Evolutionary conservation across 2,888 invertebrate species (phyloP).

Genomic region (Phortica okadai): DNA sequence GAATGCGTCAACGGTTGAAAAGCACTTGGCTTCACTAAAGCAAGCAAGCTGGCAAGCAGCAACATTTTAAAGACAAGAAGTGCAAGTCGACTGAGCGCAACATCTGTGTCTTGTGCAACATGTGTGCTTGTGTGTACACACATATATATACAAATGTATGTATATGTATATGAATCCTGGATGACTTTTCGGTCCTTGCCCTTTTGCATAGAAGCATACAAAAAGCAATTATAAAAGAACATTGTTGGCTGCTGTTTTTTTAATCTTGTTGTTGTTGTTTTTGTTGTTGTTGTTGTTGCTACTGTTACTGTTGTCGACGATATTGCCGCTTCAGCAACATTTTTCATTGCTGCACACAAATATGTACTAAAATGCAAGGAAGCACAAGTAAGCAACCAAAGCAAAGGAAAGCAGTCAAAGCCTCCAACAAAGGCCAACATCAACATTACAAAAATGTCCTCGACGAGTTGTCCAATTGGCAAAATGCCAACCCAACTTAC

Average conservation of each 20-base stretch:
- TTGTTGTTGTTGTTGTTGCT: constrained; percentile 3
- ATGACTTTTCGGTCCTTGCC: background rate
- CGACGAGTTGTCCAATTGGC: no score
- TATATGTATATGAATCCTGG: background rate
- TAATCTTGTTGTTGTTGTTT: background rate
- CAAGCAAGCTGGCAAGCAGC: no score
- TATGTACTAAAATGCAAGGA: background rate
- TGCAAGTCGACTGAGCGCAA: no score
- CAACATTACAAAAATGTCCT: no score
- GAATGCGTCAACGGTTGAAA: background rate
- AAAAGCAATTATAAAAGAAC: constrained; percentile 14
- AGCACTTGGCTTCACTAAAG: no score
- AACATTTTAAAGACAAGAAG: no score
- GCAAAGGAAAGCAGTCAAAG: no score
- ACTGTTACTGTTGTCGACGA: background rate
- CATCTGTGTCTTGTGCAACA: background rate
- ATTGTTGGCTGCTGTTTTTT: background rate
- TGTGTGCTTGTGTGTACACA: background rate
- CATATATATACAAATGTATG: background rate
- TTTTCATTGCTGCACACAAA: background rate
- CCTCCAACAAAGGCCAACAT: no score
- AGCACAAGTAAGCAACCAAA: background rate
- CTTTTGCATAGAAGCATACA: background rate
- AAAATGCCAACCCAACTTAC: no score
- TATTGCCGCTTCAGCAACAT: background rate